Conservation (phyloP, 2,888 invertebrate species). For the Chloroclystis v-ata region DNA sequence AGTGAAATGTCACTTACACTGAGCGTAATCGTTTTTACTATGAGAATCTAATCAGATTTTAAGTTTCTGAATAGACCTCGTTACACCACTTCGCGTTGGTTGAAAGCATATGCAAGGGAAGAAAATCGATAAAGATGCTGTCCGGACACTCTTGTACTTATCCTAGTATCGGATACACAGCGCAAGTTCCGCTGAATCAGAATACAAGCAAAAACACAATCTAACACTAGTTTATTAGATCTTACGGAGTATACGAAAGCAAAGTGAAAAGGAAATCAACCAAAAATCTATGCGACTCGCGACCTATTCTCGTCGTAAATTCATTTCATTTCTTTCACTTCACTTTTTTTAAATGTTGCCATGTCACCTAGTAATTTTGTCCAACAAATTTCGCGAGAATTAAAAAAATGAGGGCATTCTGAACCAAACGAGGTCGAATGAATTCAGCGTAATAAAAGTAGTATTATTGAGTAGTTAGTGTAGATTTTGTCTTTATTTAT, state of each 20-base stretch:
- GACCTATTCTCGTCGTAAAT: constrained; percentile 77
- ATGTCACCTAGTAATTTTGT: constrained; percentile 24
- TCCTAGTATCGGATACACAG: constrained; percentile 60
- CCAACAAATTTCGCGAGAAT: constrained; percentile 6
- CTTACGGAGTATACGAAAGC: constrained; percentile 70
- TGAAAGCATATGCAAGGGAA: constrained; percentile 77
- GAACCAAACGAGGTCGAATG: too few species aligned
- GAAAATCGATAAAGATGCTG: constrained; percentile 79
- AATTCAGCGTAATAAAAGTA: too few species aligned
- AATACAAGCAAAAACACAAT: constrained; percentile 69
- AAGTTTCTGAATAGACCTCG: constrained; percentile 52
- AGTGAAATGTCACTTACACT: constrained; percentile 51
- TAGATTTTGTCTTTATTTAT: too few species aligned
- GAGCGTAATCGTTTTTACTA: constrained; percentile 43
- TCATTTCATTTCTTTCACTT: constrained; percentile 77
- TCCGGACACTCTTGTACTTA: constrained; percentile 66
- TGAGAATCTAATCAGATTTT: constrained; percentile 54
- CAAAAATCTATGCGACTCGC: constrained; percentile 77
- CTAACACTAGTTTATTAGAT: constrained; percentile 73
- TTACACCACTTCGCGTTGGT: constrained; percentile 75
- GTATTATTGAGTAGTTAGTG: too few species aligned
- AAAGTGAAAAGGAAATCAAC: constrained; percentile 78
- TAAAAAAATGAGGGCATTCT: constrained; percentile 6
- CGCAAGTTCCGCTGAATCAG: constrained; percentile 66
- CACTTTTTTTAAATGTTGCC: constrained; percentile 76